Evolutionary conservation across 2,888 invertebrate species (phyloP).

Genomic region (Adineta ricciae): DNA sequence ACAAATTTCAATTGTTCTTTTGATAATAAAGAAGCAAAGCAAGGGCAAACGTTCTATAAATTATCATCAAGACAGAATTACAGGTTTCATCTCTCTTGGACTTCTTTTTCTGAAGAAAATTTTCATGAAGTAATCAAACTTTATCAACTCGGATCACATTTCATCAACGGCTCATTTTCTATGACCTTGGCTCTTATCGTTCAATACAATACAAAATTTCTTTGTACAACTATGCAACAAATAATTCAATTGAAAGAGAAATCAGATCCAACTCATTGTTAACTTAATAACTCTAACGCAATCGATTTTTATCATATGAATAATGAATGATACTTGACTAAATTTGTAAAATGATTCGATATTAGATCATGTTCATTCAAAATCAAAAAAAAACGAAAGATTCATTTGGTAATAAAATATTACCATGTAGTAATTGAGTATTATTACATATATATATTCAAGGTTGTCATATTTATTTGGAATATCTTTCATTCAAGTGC

Average conservation of each 20-base stretch:
- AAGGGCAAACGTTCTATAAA: neutral
- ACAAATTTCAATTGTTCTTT: neutral
- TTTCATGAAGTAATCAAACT: neutral
- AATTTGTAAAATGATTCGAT: neutral
- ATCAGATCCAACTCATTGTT: neutral
- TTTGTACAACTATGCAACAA: neutral
- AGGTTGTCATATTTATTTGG: neutral
- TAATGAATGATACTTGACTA: neutral
- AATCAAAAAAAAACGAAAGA: no score
- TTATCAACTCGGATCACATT: neutral
- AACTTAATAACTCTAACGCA: no score
- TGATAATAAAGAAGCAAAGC: neutral
- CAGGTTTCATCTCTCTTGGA: neutral
- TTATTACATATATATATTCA: neutral
- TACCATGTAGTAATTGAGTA: no score
- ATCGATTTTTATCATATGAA: neutral
- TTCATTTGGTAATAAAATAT: no score
- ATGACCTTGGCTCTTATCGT: neutral
- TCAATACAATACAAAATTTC: neutral
- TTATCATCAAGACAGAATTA: neutral
- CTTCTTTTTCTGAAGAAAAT: neutral
- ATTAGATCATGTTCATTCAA: neutral
- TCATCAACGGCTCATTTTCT: neutral
- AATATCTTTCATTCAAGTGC: neutral
- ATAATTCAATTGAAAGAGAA: neutral